Evolutionary conservation across 2,797 vertebrate species (phyloP).

Genomic region (Acrocephalus scirpaceus): DNA sequence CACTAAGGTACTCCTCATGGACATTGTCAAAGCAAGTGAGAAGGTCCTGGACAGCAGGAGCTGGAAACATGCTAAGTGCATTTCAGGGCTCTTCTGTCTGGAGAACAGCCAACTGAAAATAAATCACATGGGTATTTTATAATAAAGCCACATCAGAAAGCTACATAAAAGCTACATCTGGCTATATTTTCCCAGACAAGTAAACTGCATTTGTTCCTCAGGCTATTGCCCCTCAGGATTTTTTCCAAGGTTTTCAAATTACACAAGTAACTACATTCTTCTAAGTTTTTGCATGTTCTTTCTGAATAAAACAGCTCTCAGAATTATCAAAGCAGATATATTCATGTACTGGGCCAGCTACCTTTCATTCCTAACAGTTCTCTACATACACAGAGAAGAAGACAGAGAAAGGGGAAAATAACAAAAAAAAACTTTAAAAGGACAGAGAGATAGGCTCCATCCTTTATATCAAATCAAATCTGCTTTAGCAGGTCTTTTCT

Average conservation of each 20-base stretch:
- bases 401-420: not conserved
- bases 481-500: not conserved
- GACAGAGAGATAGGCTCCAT: not conserved
- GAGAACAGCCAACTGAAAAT: not conserved
- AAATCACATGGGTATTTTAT: not conserved
- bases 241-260: conserved; percentile 32
- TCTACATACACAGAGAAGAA: not conserved
- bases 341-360: not conserved
- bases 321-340: conserved; percentile 22
- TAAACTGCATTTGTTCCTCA: conserved; percentile 22
- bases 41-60: not conserved
- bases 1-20: not conserved
- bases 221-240: conserved; percentile 6
- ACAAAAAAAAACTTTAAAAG: not conserved
- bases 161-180: not conserved
- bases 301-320: conserved; percentile 40
- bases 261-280: not conserved
- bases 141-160: conserved; percentile 40
- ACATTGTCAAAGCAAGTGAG: not conserved
- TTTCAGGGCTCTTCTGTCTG: conserved; percentile 15
- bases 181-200: conserved; percentile 9
- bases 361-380: not conserved
- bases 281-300: not conserved
- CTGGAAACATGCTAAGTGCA: not conserved
- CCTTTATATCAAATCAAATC: not conserved